A percentile compares a stretch with the other conserved stretches of the same genome.
Evolutionary conservation across 2,797 vertebrate species (phyloP).

Genomic region (Melanogrammus aeglefinus): DNA sequence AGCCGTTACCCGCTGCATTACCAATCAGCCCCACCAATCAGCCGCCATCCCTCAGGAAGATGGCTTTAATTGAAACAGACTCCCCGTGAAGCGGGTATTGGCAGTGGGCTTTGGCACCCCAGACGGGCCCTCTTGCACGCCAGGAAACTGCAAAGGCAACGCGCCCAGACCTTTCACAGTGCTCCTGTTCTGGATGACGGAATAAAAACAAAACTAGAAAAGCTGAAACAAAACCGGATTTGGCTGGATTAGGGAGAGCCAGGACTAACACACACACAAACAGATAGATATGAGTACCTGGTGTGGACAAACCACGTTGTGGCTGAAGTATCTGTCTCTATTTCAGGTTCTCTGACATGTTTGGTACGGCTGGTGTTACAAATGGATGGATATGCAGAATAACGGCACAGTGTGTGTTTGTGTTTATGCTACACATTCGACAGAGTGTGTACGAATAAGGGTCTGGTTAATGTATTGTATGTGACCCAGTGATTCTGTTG

Average conservation of each 20-base stretch:
- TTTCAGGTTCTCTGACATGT: too few relatives aligned
- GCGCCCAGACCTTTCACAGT: slow-evolving; percentile 32
- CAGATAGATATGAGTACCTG: too few relatives aligned
- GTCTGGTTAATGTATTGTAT: slow-evolving; percentile 49
- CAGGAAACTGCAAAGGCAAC: slow-evolving; percentile 44
- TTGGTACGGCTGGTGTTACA: too few relatives aligned
- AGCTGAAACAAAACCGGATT: too few relatives aligned
- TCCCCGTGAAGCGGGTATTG: slow-evolving; percentile 37
- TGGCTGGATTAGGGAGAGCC: too few relatives aligned
- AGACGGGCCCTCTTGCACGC: slow-evolving; percentile 34
- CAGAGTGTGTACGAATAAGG: slow-evolving; percentile 28
- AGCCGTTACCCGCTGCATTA: slow-evolving; percentile 20
- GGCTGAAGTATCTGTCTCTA: too few relatives aligned
- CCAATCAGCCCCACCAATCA: slow-evolving; percentile 20
- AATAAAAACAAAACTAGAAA: too few relatives aligned
- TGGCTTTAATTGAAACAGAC: slow-evolving; percentile 28
- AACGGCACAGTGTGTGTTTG: slow-evolving; percentile 42
- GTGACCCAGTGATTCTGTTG: slow-evolving; percentile 60
- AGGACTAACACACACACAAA: too few relatives aligned
- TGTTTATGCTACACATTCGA: slow-evolving; percentile 6
- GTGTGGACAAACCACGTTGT: too few relatives aligned
- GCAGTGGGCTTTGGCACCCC: slow-evolving; percentile 38
- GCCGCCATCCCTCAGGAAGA: slow-evolving; percentile 30
- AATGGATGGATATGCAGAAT: slow-evolving; percentile 50
- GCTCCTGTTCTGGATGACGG: slow-evolving; percentile 20